Percentiles rank a stretch among this genome's conserved stretches.
Conservation (phyloP, 2,888 invertebrate genomes). For the Caradrina kadenii region DNA sequence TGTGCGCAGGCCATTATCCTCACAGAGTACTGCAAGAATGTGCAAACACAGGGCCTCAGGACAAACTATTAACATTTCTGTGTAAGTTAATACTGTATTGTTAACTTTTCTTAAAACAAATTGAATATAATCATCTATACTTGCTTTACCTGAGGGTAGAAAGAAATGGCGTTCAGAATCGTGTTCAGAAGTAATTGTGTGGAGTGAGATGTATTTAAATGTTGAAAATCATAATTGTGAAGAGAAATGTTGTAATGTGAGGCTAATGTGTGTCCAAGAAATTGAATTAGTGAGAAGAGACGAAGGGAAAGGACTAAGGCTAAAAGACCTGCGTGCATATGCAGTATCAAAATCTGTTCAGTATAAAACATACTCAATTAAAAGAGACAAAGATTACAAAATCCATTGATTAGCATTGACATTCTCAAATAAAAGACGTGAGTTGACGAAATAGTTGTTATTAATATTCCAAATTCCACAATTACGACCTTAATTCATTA, state of each 20-base stretch:
- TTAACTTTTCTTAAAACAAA: constrained; percentile 59
- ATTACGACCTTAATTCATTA: constrained; percentile 38
- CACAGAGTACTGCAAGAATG: constrained; percentile 26
- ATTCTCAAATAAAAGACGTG: constrained; percentile 29
- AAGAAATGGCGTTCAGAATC: constrained; percentile 48
- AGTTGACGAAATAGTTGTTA: constrained; percentile 22
- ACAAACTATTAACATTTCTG: constrained; percentile 48
- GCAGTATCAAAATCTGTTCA: background rate
- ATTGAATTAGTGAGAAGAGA: background rate
- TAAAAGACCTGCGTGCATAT: background rate
- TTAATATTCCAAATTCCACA: constrained; percentile 40
- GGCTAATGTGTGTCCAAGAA: background rate
- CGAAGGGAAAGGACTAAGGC: background rate
- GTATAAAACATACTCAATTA: background rate
- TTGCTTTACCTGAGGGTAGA: constrained; percentile 40
- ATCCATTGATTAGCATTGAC: constrained; percentile 11
- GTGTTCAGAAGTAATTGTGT: constrained; percentile 43
- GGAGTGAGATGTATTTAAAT: constrained; percentile 39
- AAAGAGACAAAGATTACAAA: constrained; percentile 7
- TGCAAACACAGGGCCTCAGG: constrained; percentile 50
- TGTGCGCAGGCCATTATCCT: background rate
- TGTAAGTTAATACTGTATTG: constrained; percentile 57
- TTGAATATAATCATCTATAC: constrained; percentile 53
- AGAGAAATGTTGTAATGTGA: constrained; percentile 23
- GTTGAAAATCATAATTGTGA: constrained; percentile 35